Evolutionary conservation across 1,140 invertebrate genomes (phyloP).

Genomic region (Euschistus heros): DNA sequence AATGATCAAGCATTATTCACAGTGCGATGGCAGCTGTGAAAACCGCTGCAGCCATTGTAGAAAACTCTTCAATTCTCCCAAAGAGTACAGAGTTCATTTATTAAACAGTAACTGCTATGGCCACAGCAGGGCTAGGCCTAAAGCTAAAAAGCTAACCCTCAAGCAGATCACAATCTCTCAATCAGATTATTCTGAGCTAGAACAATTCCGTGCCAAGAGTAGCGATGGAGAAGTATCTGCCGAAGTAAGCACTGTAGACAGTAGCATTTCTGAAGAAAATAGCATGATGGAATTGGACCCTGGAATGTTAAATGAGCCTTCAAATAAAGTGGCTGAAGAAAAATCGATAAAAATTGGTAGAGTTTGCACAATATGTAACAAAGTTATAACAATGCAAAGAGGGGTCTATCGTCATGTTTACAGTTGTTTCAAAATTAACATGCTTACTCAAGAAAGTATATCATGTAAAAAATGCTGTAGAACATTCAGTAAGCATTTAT

Average conservation of each 20-base stretch:
- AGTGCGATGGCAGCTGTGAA: conserved; percentile 4
- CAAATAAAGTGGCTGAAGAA: neutral
- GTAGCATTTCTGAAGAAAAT: neutral
- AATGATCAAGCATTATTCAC: conserved; percentile 3
- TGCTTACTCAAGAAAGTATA: neutral
- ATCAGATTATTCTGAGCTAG: too few species aligned
- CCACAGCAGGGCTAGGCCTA: neutral
- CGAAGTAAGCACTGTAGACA: neutral
- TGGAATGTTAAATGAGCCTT: neutral
- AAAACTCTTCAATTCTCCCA: conserved; percentile 1
- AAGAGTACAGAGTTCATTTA: conserved; percentile 5
- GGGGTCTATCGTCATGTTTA: neutral
- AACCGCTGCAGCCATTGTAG: conserved; percentile 4
- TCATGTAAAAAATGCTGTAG: neutral
- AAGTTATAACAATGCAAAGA: conserved; percentile 1
- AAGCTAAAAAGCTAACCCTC: too few species aligned
- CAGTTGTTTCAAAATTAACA: neutral
- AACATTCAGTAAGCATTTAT: neutral
- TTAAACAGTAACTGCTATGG: neutral
- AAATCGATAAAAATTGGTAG: neutral
- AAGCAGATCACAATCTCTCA: too few species aligned
- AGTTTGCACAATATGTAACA: conserved; percentile 1
- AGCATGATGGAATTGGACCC: neutral
- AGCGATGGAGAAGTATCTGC: too few species aligned
- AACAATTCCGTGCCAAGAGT: too few species aligned